These are phyloP conservation scores for Pollimyrus isidori DNA, from an alignment of 2,113 vertebrate species.

Conservation along the genomic window DNA sequence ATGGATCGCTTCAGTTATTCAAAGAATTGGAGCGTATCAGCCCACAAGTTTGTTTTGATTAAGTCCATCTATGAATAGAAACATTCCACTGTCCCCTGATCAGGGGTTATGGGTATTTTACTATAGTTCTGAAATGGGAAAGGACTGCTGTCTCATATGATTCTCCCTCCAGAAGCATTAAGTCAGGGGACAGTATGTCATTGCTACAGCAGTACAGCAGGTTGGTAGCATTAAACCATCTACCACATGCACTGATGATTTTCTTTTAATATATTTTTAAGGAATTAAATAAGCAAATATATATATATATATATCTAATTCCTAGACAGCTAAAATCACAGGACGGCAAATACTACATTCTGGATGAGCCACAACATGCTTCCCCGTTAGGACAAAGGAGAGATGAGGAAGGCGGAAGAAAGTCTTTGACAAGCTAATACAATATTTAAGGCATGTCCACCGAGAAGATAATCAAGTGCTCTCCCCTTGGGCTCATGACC, in stretches of 20 bases:
- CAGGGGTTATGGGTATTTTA: neutral
- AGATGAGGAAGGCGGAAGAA: conserved; percentile 26
- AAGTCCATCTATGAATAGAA: neutral
- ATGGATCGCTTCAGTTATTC: conserved; percentile 7
- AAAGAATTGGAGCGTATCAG: neutral
- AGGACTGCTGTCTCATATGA: neutral
- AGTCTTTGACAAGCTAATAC: conserved; percentile 41
- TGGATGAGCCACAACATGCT: conserved; percentile 28
- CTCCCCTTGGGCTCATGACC: conserved; percentile 33
- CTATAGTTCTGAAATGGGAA: neutral
- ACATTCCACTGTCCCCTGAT: neutral
- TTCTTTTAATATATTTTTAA: neutral
- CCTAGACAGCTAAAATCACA: neutral
- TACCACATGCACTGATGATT: neutral
- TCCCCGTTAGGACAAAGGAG: conserved; percentile 25
- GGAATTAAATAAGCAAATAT: neutral
- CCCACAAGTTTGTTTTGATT: neutral
- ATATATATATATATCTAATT: neutral
- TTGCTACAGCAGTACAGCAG: neutral
- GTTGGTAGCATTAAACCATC: neutral
- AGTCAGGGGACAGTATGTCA: neutral
- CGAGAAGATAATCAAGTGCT: conserved; percentile 41
- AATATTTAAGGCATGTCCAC: conserved; percentile 42
- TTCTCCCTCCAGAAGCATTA: neutral
- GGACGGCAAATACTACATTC: conserved; percentile 18